A percentile compares a stretch with the other conserved stretches of the same genome.
phyloP scores from a whole-genome alignment of 2,113 vertebrate genomes.

The Alethe castanea region DNA sequence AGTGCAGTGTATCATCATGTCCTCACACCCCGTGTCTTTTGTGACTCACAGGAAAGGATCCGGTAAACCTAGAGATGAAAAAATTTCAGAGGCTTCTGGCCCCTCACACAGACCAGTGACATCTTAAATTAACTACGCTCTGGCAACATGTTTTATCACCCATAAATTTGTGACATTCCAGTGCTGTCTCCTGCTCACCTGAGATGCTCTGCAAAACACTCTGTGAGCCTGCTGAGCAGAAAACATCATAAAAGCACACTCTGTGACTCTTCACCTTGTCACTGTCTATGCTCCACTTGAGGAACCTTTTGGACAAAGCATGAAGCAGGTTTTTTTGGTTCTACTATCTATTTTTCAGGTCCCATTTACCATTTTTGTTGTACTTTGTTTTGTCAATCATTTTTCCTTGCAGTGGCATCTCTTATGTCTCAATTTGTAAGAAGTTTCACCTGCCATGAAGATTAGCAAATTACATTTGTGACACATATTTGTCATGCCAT shows the following conservation, averaged over 20 bases:
- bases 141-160: not conserved
- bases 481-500: not conserved
- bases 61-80: not conserved
- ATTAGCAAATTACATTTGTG: not conserved
- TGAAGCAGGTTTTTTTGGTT: not conserved
- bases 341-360: not conserved
- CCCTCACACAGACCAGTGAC: not conserved
- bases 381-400: not conserved
- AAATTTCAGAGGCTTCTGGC: not conserved
- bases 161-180: not conserved
- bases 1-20: not conserved
- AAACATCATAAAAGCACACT: not conserved
- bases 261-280: not conserved
- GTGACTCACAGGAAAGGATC: not conserved
- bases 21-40: not conserved
- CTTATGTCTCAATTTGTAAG: not conserved
- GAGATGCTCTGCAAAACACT: not conserved
- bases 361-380: not conserved
- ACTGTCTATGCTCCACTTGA: not conserved
- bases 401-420: not conserved
- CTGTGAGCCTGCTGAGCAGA: not conserved
- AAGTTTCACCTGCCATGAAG: not conserved
- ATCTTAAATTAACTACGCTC: not conserved
- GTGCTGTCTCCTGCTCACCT: not conserved
- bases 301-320: not conserved